Evolutionary conservation across 23 tunicate species (phyloP), one percentile per base, ranked within the genome.

Genomic region (Phallusia fumigata): DNA sequence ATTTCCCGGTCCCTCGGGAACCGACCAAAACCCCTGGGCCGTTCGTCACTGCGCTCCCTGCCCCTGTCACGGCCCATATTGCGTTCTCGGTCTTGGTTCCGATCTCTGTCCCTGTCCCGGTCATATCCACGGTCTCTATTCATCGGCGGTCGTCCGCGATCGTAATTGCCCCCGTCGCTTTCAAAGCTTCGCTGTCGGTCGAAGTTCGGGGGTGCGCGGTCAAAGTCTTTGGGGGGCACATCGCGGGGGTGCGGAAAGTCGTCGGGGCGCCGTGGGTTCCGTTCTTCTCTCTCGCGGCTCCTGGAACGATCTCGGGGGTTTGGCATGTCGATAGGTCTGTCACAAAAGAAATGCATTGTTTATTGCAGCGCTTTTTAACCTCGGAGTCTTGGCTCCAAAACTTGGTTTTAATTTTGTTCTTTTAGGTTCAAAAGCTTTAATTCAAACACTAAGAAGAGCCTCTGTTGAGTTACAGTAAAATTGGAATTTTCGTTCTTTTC

Each of bases 121-220:
- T 34, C 49, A 18, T 19, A 21, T 5, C 31, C 81, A 6, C 32
- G 13, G 53, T 77, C 53, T 5, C 81, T 10, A 10, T 58, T 58
- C 69, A 58, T 58, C 3, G 69, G 69, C 13, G 77, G 77, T 3
- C 77, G 36, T 0, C 77, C 40, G 31, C 36, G 36, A 6, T 74
- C 77, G 13, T 3, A 33, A n/a, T 86, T 83, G 47, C 47, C 90
- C 12, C 53, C 81, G 53, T 31, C 91, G 86, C 19, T 81, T 85
- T 58, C 69, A 16, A 58, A 35, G 74, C 90, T 83, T 74, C 90
- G 40, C 31, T 83, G 76, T n/a, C 91, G 91, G 33, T 87, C 91
- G 21, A 34, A 36, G 82, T 87, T 80, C 19, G 80, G 80, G 21
- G 84, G 36, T 15, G 79, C 31, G 0, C 90, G 84, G 31, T 65